A percentile compares a stretch with the other conserved stretches of the same genome.
Conservation (phyloP, 2,113 vertebrate species). For the Apodemus speciosus region DNA sequence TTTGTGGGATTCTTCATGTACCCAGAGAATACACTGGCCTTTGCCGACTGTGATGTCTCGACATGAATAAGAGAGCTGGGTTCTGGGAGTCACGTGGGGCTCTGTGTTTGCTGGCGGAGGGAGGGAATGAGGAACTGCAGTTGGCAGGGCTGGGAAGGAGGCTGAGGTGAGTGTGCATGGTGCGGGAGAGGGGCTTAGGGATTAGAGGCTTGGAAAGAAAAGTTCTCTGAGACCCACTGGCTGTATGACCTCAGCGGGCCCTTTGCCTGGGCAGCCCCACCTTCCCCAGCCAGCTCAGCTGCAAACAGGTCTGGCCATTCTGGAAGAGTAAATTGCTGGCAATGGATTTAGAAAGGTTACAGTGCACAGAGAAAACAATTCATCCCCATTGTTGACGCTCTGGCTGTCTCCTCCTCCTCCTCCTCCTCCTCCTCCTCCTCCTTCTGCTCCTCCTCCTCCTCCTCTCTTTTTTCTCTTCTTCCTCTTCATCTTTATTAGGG, state of each 20-base stretch:
- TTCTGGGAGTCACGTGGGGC: background rate
- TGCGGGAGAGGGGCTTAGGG: background rate
- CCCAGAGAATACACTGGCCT: background rate
- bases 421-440: too few relatives aligned
- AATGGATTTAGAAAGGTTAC: background rate
- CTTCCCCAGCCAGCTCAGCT: background rate
- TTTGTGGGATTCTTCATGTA: background rate
- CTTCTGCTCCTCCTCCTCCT: accelerated
- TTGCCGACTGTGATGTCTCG: background rate
- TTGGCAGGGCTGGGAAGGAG: background rate
- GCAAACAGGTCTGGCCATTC: background rate
- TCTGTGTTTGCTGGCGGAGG: background rate
- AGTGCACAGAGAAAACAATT: background rate
- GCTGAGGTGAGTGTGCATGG: background rate
- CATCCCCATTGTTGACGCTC: too few relatives aligned
- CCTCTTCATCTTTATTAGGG: background rate
- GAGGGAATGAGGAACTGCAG: background rate
- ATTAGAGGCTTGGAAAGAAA: background rate
- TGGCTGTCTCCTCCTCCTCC: background rate
- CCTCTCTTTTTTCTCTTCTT: too few relatives aligned
- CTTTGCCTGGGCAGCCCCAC: background rate
- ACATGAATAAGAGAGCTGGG: background rate
- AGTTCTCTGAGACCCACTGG: background rate
- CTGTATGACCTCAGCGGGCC: background rate
- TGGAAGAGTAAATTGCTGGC: background rate